Conservation (phyloP, 1,140 invertebrate genomes). For the Zaprionus inermis region DNA sequence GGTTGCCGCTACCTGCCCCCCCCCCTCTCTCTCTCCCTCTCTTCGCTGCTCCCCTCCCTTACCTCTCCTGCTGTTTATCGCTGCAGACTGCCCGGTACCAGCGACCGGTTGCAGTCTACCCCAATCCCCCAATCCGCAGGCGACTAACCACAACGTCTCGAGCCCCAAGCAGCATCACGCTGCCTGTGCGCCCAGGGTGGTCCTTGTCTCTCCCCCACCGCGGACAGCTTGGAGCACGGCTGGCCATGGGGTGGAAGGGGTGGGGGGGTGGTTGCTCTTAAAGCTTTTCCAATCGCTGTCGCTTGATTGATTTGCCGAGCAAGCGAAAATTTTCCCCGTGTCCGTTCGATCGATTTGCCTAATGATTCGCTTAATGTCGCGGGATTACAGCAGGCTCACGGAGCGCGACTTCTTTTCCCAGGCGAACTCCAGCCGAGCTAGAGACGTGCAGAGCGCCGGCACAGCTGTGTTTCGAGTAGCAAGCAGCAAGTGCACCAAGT, state of each 20-base stretch:
- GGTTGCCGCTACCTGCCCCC: not conserved
- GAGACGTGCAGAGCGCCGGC: not conserved
- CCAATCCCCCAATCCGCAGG: not conserved
- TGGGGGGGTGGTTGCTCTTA: not conserved
- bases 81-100: slow-evolving; percentile 64
- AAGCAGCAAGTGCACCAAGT: not conserved
- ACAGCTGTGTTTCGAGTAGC: too few relatives aligned
- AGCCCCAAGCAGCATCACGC: not conserved
- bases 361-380: slow-evolving; percentile 45
- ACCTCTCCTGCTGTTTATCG: not conserved
- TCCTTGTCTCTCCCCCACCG: slow-evolving; percentile 2
- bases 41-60: not conserved
- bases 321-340: slow-evolving; percentile 17
- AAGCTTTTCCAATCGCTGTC: slow-evolving; percentile 35
- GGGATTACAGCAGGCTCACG: not conserved
- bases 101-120: slow-evolving; percentile 55
- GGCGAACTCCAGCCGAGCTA: slow-evolving; percentile 1
- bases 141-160: not conserved
- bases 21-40: too few relatives aligned
- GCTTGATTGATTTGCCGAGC: slow-evolving; percentile 44
- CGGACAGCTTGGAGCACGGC: not conserved
- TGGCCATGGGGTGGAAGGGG: not conserved
- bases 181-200: slow-evolving; percentile 46
- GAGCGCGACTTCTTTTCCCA: not conserved
- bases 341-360: slow-evolving; percentile 40